Evolutionary conservation across 2,797 vertebrate species (phyloP), one percentile per base, ranked within the genome.

Genomic region (Stomatorhinus walkeri): DNA sequence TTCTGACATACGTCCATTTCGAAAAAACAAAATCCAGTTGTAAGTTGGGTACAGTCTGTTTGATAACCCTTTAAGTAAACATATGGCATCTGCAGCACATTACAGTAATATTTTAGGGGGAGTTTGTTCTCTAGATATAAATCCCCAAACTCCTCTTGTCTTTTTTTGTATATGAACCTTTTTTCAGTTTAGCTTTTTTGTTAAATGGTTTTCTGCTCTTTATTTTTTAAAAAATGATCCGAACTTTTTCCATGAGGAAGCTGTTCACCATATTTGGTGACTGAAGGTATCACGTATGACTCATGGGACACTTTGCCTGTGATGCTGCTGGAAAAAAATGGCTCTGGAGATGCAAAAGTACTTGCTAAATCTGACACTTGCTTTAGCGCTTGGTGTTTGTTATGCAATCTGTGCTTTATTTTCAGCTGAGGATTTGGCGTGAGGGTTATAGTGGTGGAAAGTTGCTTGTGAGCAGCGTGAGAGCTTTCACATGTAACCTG

Each of bases 281-380:
- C 9, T 85, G 83, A 46, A 85, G 24, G 83, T 51, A 24, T 52
- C 83, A 51, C 46, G 10, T 51, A 85, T 85, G 83, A 85, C 10
- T 85, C 83, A 85, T 51, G 22, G 48, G 83, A 51, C 22, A 81
- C 76, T 49, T 85, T 12, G 22, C 22, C 48, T 84, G 43, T 51
- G 83, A 85, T 85, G 48, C 10, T 85, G 22, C 81, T 0, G 72
- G 12, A 46, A 22, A 24, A 84, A 51, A 48, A 51, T 28, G 48
- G 10, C 83, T 51, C 46, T n/a, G 52, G 28, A 87, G 28, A 87
- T 87, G 52, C 14, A 87, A 24, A n/a, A 56, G 52, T 56, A 87
- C 85, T 87, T 59, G 85, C 32, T 87, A 56, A 87, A 87, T 87
- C 51, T 87, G 85, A 59, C 85, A 61, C 85, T 32, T 52, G 49